phyloP scores from a whole-genome alignment of 2,888 invertebrate species.

The Polydesmus complanatus region DNA sequence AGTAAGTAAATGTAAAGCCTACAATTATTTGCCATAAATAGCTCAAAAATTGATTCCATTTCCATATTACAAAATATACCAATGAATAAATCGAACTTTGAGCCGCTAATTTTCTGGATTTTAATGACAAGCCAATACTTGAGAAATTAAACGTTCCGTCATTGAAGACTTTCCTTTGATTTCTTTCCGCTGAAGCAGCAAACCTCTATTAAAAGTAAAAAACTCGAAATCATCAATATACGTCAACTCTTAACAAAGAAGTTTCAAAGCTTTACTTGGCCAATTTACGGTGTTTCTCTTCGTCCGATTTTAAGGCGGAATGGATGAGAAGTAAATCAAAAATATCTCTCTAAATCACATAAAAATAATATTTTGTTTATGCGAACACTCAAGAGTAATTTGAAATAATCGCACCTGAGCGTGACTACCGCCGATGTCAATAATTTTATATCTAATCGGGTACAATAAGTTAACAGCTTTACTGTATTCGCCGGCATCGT shows the following conservation, averaged over 20 bases:
- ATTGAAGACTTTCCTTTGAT: constrained; percentile 16
- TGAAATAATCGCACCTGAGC: constrained; percentile 30
- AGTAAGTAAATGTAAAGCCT: no score
- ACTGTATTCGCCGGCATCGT: constrained; percentile 28
- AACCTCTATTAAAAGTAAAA: constrained; percentile 4
- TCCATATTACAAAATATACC: no score
- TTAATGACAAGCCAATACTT: not conserved
- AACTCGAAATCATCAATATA: not conserved
- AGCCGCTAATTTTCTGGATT: no score
- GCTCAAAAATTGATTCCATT: no score
- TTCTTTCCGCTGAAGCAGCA: constrained; percentile 16
- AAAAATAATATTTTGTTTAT: not conserved
- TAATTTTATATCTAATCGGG: constrained; percentile 29
- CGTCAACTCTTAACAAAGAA: not conserved
- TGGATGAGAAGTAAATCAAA: constrained; percentile 17
- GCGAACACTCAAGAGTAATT: not conserved
- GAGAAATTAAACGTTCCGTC: constrained; percentile 15
- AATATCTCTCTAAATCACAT: constrained; percentile 15
- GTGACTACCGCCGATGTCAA: constrained; percentile 34
- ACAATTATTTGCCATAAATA: no score
- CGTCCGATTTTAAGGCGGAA: constrained; percentile 15
- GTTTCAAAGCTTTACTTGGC: constrained; percentile 14
- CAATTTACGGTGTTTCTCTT: constrained; percentile 11
- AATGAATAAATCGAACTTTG: no score
- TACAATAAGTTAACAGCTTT: constrained; percentile 28